A percentile compares a stretch with the other conserved stretches of the same genome.
These are phyloP conservation scores for Acromyrmex heyeri DNA, from an alignment of 1,140 invertebrate species.

Conservation along the genomic window DNA sequence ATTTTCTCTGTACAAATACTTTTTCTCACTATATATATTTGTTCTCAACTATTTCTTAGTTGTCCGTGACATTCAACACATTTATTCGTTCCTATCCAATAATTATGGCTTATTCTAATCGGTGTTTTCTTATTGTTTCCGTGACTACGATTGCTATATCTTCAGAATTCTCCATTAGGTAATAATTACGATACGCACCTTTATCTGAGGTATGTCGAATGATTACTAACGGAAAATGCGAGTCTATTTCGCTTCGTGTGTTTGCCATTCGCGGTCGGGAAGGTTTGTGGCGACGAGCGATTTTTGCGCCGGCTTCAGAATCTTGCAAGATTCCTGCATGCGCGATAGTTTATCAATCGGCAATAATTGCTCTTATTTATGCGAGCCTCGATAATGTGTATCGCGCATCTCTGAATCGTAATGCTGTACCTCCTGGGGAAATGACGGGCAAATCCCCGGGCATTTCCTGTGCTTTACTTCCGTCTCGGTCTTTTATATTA, in stretches of 20 bases:
- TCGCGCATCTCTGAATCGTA: background rate
- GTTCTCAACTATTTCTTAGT: background rate
- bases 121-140: background rate
- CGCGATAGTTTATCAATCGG: conserved; percentile 14
- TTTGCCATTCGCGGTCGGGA: background rate
- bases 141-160: conserved; percentile 4
- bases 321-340: background rate
- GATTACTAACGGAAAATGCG: background rate
- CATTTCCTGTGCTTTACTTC: conserved; percentile 77
- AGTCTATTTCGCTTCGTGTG: background rate
- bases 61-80: background rate
- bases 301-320: background rate
- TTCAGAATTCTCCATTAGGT: conserved; percentile 12
- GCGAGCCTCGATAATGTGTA: conserved; percentile 43
- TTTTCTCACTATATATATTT: background rate
- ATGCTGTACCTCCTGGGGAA: conserved; percentile 28
- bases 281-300: background rate
- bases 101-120: conserved; percentile 22
- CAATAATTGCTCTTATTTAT: conserved; percentile 28
- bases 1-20: too few species aligned
- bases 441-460: conserved; percentile 30
- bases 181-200: background rate
- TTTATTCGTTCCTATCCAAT: background rate
- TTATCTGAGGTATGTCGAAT: conserved; percentile 29
- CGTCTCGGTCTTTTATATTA: conserved; percentile 73